Evolutionary conservation across 2,797 vertebrate species (phyloP).

Genomic region (Phrynocephalus forsythii): DNA sequence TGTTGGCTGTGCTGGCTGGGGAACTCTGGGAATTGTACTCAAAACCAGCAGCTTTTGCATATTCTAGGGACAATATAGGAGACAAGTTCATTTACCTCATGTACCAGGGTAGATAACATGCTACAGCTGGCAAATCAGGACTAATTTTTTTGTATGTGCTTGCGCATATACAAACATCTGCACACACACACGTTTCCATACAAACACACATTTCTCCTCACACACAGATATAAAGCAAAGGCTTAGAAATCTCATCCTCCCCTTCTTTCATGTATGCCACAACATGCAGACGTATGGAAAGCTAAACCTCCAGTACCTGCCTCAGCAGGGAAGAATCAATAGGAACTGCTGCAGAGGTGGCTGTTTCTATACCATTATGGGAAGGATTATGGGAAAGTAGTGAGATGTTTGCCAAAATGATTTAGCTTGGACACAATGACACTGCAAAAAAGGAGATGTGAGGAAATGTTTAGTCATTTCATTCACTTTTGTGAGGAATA

Average conservation of each 20-base stretch:
- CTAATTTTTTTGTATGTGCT: no score
- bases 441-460: background rate
- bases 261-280: background rate
- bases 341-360: background rate
- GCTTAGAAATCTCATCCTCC: background rate
- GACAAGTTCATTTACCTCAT: background rate
- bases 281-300: no score
- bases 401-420: background rate
- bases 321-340: no score
- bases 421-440: slow-evolving; percentile 2
- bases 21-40: background rate
- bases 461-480: background rate
- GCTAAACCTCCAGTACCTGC: no score
- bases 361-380: background rate
- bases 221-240: background rate
- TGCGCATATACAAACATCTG: no score
- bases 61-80: background rate
- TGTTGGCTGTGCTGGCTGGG: background rate
- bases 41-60: background rate
- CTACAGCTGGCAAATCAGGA: no score
- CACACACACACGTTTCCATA: background rate
- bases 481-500: background rate
- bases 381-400: background rate
- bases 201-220: background rate
- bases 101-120: no score